Conservation (phyloP, 2,888 invertebrate species). For the Parnassius smintheus region DNA sequence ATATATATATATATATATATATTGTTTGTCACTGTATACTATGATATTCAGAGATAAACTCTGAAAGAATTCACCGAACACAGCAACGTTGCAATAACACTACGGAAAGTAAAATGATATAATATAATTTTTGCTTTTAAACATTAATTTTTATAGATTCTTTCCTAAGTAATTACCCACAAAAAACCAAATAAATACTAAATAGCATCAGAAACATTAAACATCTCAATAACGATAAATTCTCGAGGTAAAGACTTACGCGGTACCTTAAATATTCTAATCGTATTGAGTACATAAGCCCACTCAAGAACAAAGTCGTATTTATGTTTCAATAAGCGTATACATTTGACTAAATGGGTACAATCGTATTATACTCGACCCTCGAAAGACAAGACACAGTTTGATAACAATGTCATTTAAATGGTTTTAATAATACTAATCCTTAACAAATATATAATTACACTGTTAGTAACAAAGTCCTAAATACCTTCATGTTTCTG, state of each 20-base stretch:
- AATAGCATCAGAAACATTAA: not conserved
- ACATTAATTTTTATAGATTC: slow-evolving; percentile 14
- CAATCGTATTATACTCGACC: too few relatives aligned
- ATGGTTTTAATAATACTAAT: too few relatives aligned
- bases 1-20: too few relatives aligned
- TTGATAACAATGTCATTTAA: too few relatives aligned
- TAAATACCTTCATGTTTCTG: too few relatives aligned
- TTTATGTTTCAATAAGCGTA: not conserved
- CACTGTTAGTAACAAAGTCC: too few relatives aligned
- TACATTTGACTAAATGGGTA: not conserved
- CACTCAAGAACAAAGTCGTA: too few relatives aligned
- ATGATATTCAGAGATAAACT: slow-evolving; percentile 8
- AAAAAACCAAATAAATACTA: slow-evolving; percentile 6
- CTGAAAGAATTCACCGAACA: slow-evolving; percentile 15
- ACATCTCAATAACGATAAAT: not conserved
- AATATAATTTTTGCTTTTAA: not conserved
- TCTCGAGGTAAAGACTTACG: not conserved
- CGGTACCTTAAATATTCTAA: too few relatives aligned
- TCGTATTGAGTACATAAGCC: too few relatives aligned
- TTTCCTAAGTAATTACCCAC: slow-evolving; percentile 9
- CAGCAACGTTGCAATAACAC: slow-evolving; percentile 10
- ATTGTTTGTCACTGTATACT: too few relatives aligned
- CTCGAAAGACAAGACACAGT: too few relatives aligned
- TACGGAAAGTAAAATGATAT: slow-evolving; percentile 18
- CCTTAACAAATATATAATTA: too few relatives aligned